These are phyloP conservation scores for Drosophila glabriapex DNA, from an alignment of 2,888 invertebrate genomes.

Conservation along the genomic window DNA sequence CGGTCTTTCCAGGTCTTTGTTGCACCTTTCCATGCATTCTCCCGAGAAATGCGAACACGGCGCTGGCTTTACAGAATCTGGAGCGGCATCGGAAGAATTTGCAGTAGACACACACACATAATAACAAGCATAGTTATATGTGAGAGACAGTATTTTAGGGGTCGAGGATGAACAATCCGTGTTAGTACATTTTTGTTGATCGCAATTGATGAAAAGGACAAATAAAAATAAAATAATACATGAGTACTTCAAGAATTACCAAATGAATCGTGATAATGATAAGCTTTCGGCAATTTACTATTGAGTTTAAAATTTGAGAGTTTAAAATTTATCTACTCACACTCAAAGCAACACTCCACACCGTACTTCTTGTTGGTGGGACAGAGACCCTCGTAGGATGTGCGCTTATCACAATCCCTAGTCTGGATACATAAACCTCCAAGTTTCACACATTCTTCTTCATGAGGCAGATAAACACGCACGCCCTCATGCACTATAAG, in stretches of 20 bases:
- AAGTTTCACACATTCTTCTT: slow-evolving; percentile 82
- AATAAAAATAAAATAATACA: slow-evolving; percentile 18
- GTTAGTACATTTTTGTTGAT: slow-evolving; percentile 29
- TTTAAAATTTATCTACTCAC: slow-evolving; percentile 66
- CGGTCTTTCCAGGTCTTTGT: slow-evolving; percentile 72
- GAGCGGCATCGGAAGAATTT: slow-evolving; percentile 23
- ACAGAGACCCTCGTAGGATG: slow-evolving; percentile 82
- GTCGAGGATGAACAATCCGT: slow-evolving; percentile 2
- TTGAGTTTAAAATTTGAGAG: background rate
- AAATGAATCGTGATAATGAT: slow-evolving; percentile 28
- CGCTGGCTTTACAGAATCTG: slow-evolving; percentile 83
- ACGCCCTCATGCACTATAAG: slow-evolving; percentile 82
- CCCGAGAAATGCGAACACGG: slow-evolving; percentile 83
- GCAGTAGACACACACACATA: background rate
- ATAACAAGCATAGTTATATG: slow-evolving; percentile 28
- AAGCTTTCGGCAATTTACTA: slow-evolving; percentile 39
- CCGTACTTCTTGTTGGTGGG: slow-evolving; percentile 78
- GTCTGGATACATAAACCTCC: slow-evolving; percentile 83
- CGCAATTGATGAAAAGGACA: slow-evolving; percentile 19
- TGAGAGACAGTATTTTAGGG: slow-evolving; percentile 6
- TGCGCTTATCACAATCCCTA: slow-evolving; percentile 78
- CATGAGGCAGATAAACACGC: slow-evolving; percentile 76
- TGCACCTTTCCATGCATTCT: slow-evolving; percentile 80
- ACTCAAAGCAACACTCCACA: slow-evolving; percentile 84
- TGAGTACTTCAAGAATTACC: slow-evolving; percentile 55